A percentile compares a stretch with the other conserved stretches of the same genome.
These are phyloP conservation scores for Calliphora vomitoria DNA, from an alignment of 2,888 invertebrate species.

Conservation along the genomic window DNA sequence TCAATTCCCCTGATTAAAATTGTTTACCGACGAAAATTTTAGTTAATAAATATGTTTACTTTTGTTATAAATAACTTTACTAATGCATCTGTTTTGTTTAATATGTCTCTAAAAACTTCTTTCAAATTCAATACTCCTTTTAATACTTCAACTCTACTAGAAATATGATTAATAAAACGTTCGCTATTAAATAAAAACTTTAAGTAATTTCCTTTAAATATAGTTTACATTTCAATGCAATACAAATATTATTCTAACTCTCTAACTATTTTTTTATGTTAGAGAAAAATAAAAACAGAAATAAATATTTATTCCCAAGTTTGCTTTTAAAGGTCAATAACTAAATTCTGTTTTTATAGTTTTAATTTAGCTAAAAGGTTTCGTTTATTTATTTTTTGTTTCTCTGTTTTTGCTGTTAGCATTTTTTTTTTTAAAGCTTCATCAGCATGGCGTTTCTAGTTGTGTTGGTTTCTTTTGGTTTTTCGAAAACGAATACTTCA, in stretches of 20 bases:
- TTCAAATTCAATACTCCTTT: background rate
- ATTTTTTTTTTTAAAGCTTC: no score
- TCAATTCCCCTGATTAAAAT: no score
- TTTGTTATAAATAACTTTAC: no score
- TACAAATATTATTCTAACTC: background rate
- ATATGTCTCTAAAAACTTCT: background rate
- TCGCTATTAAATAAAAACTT: background rate
- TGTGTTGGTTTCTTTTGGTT: background rate
- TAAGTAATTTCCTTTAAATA: background rate
- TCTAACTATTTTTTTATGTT: background rate
- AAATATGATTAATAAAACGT: background rate
- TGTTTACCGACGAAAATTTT: no score
- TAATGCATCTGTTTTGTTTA: no score
- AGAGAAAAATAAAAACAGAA: background rate
- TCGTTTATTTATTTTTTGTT: constrained; percentile 18
- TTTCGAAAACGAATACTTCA: background rate
- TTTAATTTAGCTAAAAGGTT: constrained; percentile 70
- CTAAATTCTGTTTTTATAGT: constrained; percentile 63
- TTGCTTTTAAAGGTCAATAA: constrained; percentile 60
- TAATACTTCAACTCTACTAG: background rate
- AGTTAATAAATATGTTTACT: no score
- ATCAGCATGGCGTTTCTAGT: background rate
- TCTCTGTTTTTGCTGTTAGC: no score
- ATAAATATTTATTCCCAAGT: constrained; percentile 56
- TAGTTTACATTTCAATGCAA: background rate